Base-by-base conservation (phyloP, 2,113 vertebrate genomes). In the Lophius piscatorius region DNA sequence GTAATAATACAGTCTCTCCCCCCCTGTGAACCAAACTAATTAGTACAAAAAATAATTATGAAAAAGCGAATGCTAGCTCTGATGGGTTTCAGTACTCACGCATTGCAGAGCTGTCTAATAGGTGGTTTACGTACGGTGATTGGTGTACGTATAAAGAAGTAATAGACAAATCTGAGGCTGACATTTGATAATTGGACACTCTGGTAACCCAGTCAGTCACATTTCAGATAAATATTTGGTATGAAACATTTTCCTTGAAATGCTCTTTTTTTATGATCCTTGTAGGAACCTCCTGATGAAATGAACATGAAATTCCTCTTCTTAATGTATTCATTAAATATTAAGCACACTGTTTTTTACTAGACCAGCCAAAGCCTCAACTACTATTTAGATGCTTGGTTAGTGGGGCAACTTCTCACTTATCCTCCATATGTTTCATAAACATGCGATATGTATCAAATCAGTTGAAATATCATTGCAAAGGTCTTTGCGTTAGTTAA, bases 401-500 rank as follows among this genome's bases (percentile, higher is more conserved):
- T 22, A 17, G 5, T 10, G 10, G 36, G 5, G 1, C n/a, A 18
- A 22, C 31, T 9, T 63, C 34, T 3, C 26, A 10, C 36, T 57
- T 26, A 4, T 49, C 24, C 3, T 57, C 26, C 9, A 41, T 72
- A 65, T 59, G 23, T 56, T 70, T 58, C 3, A 26, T 13, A 34
- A 58, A 28, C 20, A 38, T 6, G 48, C 23, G 5, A 5, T 9
- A 13, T 63, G 18, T 46, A 21, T 62, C 46, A 49, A 62, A 70
- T 76, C 38, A 62, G 46, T 70, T 59, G 46, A 61, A 22, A 17
- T 17, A 45, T 55, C 40, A 16, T 69, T 21, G 4, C 58, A 39
- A 51, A 34, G 31, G 57, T 55, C 57, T 78, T 64, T 39, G 58
- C 76, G 41, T 78, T 78, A 76, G 41, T 76, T 78, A 75, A 81